These are phyloP conservation scores for Lonchura striata DNA, from an alignment of 2,113 vertebrate genomes.

Conservation along the genomic window DNA sequence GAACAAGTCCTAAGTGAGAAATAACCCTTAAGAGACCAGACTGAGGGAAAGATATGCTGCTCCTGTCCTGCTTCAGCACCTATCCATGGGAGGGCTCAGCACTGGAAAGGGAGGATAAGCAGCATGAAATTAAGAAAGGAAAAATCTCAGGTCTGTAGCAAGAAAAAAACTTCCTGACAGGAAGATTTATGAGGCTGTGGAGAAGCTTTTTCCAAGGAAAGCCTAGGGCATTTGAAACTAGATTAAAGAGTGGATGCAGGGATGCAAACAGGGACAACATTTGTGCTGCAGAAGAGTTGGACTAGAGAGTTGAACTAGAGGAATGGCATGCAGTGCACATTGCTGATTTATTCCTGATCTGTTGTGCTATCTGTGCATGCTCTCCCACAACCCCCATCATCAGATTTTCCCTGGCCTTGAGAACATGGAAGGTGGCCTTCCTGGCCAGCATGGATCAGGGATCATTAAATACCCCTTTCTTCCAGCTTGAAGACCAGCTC, in stretches of 20 bases:
- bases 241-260: background rate
- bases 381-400: background rate
- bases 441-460: background rate
- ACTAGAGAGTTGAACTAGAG: background rate
- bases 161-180: constrained; percentile 28
- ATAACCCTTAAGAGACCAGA: background rate
- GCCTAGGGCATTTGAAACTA: constrained; percentile 21
- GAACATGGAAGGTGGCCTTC: background rate
- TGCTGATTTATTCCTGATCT: constrained; percentile 5
- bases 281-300: background rate
- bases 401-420: background rate
- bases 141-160: background rate
- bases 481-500: background rate
- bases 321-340: background rate
- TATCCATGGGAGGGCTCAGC: background rate
- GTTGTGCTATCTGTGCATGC: background rate
- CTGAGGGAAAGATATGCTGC: background rate
- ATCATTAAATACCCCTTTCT: background rate
- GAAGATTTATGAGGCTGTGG: constrained; percentile 42
- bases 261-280: background rate
- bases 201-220: constrained; percentile 22
- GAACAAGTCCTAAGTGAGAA: background rate
- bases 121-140: constrained; percentile 39
- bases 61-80: background rate
- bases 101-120: background rate